A percentile compares a stretch with the other conserved stretches of the same genome.
phyloP scores from a whole-genome alignment of 2,797 vertebrate species.

The Sebastes miniatus region DNA sequence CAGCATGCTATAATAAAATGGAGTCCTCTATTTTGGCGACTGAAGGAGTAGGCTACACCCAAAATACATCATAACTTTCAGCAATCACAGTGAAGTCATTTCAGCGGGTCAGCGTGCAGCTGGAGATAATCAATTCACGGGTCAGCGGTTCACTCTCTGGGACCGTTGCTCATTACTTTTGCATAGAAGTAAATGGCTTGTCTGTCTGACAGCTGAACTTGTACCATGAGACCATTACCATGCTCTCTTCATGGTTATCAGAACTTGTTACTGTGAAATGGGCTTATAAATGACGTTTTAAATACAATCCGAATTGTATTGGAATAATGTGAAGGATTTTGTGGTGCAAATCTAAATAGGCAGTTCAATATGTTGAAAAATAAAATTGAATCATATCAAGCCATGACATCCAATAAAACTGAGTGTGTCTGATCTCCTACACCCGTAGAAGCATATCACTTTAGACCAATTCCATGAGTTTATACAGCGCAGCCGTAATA shows the following conservation, averaged over 20 bases:
- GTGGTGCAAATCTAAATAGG: constrained; percentile 40
- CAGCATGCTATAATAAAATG: constrained; percentile 77
- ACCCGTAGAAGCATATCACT: constrained; percentile 48
- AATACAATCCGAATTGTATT: constrained; percentile 32
- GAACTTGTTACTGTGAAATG: constrained; percentile 26
- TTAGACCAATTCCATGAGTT: constrained; percentile 51
- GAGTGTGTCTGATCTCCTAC: constrained; percentile 57
- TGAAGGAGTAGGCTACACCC: constrained; percentile 65
- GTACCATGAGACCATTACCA: constrained; percentile 5
- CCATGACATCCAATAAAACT: constrained; percentile 67
- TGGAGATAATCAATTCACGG: constrained; percentile 64
- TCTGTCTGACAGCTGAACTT: constrained; percentile 52
- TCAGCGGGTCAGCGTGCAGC: constrained; percentile 61
- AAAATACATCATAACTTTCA: constrained; percentile 64
- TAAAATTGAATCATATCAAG: constrained; percentile 68
- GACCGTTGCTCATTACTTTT: constrained; percentile 54
- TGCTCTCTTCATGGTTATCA: constrained; percentile 34
- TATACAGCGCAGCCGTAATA: constrained; percentile 49
- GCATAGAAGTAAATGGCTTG: constrained; percentile 44
- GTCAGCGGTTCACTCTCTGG: constrained; percentile 47
- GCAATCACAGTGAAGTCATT: constrained; percentile 63
- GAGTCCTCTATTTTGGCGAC: constrained; percentile 71
- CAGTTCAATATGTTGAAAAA: constrained; percentile 31
- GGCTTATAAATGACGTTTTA: constrained; percentile 26
- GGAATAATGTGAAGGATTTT: constrained; percentile 39